Conservation (phyloP, 2,888 invertebrate species). For the Andrena chrysosceles region DNA sequence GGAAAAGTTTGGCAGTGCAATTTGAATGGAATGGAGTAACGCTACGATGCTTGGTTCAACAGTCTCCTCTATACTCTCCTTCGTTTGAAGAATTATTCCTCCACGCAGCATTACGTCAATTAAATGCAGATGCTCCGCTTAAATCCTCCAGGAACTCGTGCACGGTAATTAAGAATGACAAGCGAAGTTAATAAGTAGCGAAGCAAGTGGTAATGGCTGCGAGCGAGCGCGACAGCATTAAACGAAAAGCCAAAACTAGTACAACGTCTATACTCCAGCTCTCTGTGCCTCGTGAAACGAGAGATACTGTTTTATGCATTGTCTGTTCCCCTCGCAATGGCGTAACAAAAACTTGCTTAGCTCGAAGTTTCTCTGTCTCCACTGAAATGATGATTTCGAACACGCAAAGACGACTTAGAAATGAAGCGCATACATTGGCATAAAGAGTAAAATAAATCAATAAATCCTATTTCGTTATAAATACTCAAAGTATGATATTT, state of each 20-base stretch:
- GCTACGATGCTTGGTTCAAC: not conserved
- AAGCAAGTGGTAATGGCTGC: not conserved
- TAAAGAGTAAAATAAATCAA: not conserved
- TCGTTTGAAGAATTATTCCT: not conserved
- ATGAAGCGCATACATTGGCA: not conserved
- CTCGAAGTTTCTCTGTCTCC: not conserved
- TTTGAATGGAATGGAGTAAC: not conserved
- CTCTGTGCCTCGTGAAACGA: not conserved
- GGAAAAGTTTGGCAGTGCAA: no score
- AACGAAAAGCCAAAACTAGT: slow-evolving; percentile 11
- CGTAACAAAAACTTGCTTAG: not conserved
- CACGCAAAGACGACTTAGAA: not conserved
- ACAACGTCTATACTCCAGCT: slow-evolving; percentile 6
- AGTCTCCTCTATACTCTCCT: not conserved
- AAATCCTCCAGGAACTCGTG: slow-evolving; percentile 18
- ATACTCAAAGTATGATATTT: no score
- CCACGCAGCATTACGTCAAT: not conserved
- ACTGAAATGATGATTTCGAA: not conserved
- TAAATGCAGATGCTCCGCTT: slow-evolving; percentile 14
- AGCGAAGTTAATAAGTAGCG: slow-evolving; percentile 32
- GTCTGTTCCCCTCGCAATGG: not conserved
- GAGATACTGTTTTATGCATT: slow-evolving; percentile 13
- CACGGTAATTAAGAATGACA: slow-evolving; percentile 32
- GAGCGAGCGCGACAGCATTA: slow-evolving; percentile 8
- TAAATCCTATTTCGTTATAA: no score